Conservation (phyloP, 2,797 vertebrate species). For the Cirrhinus mrigala region DNA sequence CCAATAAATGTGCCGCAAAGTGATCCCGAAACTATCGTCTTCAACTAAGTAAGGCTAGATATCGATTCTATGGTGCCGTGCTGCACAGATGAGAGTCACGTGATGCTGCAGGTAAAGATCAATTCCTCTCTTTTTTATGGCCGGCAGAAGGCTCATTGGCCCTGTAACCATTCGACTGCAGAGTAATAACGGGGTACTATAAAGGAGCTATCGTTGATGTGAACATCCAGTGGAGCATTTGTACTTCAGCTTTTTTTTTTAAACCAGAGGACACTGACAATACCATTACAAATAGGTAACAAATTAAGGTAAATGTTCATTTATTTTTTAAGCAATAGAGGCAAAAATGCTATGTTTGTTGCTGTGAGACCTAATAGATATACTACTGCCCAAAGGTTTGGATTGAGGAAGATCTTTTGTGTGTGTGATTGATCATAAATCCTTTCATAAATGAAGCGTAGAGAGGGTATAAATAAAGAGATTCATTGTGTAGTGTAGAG, state of each 20-base stretch:
- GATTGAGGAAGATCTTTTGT: not conserved
- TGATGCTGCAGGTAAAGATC: constrained; percentile 11
- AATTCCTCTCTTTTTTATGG: constrained; percentile 13
- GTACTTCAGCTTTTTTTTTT: not conserved
- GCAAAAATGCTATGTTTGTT: not conserved
- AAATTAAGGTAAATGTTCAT: not conserved
- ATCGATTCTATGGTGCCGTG: not conserved
- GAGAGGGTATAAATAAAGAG: too few relatives aligned
- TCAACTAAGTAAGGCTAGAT: not conserved
- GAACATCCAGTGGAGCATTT: not conserved
- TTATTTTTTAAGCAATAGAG: not conserved
- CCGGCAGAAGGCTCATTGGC: constrained; percentile 11
- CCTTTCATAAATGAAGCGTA: too few relatives aligned
- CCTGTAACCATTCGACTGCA: not conserved
- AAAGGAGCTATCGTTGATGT: not conserved
- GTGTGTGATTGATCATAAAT: not conserved
- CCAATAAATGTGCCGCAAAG: constrained; percentile 9
- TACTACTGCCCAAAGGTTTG: not conserved
- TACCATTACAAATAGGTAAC: not conserved
- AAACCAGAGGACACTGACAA: not conserved
- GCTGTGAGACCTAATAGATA: not conserved
- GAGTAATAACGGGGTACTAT: not conserved
- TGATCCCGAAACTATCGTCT: not conserved
- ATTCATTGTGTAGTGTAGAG: too few relatives aligned
- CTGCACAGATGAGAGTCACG: constrained; percentile 30